phyloP scores from a whole-genome alignment of 2,888 invertebrate species.

The Panzeria rudis region DNA sequence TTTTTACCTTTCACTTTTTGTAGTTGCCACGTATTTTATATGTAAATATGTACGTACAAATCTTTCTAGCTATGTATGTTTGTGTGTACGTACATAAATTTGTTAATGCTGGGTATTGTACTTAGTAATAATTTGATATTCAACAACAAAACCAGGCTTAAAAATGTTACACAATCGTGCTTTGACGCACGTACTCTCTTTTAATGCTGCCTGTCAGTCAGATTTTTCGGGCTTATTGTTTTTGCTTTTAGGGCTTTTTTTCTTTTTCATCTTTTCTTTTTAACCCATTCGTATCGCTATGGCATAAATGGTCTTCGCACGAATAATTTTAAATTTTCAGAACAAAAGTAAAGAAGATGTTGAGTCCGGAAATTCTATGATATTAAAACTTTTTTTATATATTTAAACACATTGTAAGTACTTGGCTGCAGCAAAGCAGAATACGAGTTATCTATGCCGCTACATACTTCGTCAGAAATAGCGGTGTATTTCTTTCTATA shows the following conservation, averaged over 20 bases:
- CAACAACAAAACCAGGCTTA: constrained; percentile 43
- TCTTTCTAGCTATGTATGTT: background rate
- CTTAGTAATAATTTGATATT: background rate
- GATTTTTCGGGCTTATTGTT: background rate
- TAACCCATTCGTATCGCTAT: no score
- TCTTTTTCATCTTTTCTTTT: no score
- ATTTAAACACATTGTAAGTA: no score
- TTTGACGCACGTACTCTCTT: constrained; percentile 56
- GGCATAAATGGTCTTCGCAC: no score
- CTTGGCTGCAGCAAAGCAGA: no score
- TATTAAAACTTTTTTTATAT: no score
- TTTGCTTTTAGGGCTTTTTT: constrained; percentile 27
- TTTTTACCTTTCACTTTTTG: constrained; percentile 64
- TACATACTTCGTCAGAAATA: no score
- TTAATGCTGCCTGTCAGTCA: constrained; percentile 40
- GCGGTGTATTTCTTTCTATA: no score
- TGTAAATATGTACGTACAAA: background rate
- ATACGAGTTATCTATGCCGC: no score
- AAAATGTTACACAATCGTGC: constrained; percentile 48
- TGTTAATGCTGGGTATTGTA: constrained; percentile 22
- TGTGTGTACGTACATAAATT: background rate
- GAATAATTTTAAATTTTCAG: no score
- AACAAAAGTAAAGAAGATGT: no score
- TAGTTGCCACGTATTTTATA: constrained; percentile 44
- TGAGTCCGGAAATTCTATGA: no score